Base-by-base conservation (phyloP, 2,113 vertebrate genomes). In the Pungitius pungitius region DNA sequence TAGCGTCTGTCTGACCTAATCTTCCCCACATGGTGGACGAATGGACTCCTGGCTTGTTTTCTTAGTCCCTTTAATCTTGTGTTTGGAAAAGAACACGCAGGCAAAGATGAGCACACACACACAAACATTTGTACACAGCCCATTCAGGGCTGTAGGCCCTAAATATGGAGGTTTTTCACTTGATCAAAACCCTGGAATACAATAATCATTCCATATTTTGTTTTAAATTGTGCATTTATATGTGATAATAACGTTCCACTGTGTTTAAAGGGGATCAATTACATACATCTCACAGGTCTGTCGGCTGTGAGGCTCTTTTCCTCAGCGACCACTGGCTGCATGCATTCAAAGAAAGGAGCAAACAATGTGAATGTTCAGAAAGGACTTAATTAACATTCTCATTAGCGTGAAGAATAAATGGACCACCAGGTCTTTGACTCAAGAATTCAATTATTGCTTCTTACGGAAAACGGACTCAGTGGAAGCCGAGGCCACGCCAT, bases 371-470 rank as follows among this genome's bases (percentile, higher is more conserved):
- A 63, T 62, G 18, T 72, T 57, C 73, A 81, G 43, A 67, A 42
- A 84, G 47, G 91, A 86, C 85, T 78, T 80, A 81, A 91, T 89
- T 91, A 90, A 78, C 74, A 75, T 75, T 77, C 74, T 78, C 82
- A 87, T 90, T 85, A 90, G 78, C 85, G 89, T 71, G 45, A 60
- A 83, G 65, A 82, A 84, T 69, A 88, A 89, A 90, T 84, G 69
- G 62, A 82, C 74, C 68, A 89, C 42, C 87, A 87, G 90, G 80
- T 89, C 78, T 85, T 82, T 80, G 69, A 87, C 80, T 72, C 66
- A 43, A 56, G 77, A 86, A 85, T 90, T 88, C 80, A 92, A 86
- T 92, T 88, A 85, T 54, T 80, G 61, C 35, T 75, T 69, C 64
- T 84, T 64, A 88, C 65, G 77, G 80, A 73, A 73, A 86, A 74